Evolutionary conservation across 2,113 vertebrate genomes (phyloP).

Genomic region (Gobiocypris rarus): DNA sequence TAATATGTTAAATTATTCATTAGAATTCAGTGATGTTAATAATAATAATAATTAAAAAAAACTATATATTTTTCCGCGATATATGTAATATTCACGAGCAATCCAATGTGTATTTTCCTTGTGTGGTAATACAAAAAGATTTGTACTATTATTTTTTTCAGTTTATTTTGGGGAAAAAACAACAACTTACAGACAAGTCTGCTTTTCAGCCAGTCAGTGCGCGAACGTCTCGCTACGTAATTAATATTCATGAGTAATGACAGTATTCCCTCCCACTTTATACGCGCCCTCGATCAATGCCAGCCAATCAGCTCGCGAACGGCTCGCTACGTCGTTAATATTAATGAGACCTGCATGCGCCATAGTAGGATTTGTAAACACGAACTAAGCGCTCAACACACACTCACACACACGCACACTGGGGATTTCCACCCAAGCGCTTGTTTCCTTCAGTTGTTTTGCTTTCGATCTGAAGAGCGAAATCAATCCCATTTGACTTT

Average conservation of each 20-base stretch:
- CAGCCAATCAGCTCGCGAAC: neutral
- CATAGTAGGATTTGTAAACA: slow-evolving; percentile 16
- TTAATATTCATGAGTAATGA: neutral
- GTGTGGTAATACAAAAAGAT: neutral
- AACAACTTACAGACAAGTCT: neutral
- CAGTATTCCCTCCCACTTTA: neutral
- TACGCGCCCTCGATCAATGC: too few species aligned
- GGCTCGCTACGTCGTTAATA: neutral
- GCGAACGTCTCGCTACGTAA: neutral
- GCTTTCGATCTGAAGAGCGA: slow-evolving; percentile 91
- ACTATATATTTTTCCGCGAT: neutral
- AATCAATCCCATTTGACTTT: slow-evolving; percentile 80
- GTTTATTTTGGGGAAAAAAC: too few species aligned
- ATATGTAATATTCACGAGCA: neutral
- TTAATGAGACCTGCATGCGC: neutral
- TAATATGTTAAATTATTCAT: too few species aligned
- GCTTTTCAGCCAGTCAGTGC: neutral
- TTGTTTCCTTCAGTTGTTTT: slow-evolving; percentile 91
- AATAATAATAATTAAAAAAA: neutral
- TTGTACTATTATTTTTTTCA: neutral
- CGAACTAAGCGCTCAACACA: slow-evolving; percentile 3
- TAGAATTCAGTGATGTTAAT: neutral
- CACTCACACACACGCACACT: slow-evolving; percentile 68
- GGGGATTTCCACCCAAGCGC: slow-evolving; percentile 85
- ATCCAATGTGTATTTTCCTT: neutral